Evolutionary conservation across 2,888 invertebrate genomes (phyloP), one percentile per base, ranked within the genome.

Genomic region (Agapostemon virescens): DNA sequence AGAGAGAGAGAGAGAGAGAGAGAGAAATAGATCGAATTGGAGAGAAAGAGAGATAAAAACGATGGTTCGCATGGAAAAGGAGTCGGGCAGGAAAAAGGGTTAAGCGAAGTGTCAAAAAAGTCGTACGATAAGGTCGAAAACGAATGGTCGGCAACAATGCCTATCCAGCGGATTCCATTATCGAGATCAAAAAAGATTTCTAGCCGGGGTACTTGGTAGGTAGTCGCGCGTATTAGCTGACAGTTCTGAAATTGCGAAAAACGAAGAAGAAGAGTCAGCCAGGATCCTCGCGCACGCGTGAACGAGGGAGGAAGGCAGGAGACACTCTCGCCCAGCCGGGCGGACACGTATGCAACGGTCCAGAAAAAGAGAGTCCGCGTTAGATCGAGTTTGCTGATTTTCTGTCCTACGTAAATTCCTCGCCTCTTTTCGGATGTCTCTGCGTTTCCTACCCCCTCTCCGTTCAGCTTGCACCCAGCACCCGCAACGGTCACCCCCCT

Each of bases 301-400:
- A 64, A 38, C 36, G 45, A 36, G 33, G 23, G 36, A 7, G 30
- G 23, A 36, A 20, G 20, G 63, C 26, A 26, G 55, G 6, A 20
- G 58, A 38, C 13, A 23, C 63, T 68, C 77, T 49, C n/a, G 11
- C 49, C n/a, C n/a, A 36, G 68, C 52, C 69, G 78, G 49, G 67
- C 68, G 58, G 67, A 64, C 70, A 69, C 38, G 69, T 64, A 69
- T 79, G 73, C 70, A 72, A 33, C 66, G 79, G 71, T 77, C 61
- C 75, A 84, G 79, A 79, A 84, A 81, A 82, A 77, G 75, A 81
- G 79, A 82, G 79, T 42, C 36, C 75, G 81, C 82, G 82, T 81
- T 79, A 81, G 83, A 76, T 86, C 85, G 84, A 88, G 83, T 88
- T 86, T 82, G 84, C 67, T 77, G 80, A 84, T 84, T 87, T 86